These are phyloP conservation scores for Bombycilla garrulus DNA, from an alignment of 2,113 vertebrate species.

Conservation along the genomic window DNA sequence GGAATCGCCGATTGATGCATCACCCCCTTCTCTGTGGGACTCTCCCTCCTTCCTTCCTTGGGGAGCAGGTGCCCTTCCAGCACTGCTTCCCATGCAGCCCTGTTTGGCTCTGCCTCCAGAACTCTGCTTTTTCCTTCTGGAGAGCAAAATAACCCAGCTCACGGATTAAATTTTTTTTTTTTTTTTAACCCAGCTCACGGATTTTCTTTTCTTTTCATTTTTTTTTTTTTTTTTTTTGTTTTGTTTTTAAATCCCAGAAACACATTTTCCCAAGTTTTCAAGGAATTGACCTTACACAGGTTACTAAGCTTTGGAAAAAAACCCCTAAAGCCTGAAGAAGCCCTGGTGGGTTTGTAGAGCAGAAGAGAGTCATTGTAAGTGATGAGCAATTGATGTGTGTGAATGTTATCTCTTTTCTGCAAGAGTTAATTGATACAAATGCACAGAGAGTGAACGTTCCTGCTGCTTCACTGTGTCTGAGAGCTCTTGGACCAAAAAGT, in stretches of 20 bases:
- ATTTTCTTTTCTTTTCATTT: neutral
- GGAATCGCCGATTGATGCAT: neutral
- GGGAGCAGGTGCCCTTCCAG: neutral
- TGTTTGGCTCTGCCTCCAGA: neutral
- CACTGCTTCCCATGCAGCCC: neutral
- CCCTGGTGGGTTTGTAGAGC: neutral
- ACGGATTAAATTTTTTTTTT: too few relatives aligned
- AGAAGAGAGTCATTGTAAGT: neutral
- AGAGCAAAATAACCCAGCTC: neutral
- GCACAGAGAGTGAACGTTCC: neutral
- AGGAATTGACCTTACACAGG: neutral
- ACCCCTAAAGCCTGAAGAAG: neutral
- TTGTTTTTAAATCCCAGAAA: neutral
- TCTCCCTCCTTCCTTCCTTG: neutral
- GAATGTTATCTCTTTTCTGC: neutral
- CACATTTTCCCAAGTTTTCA: neutral
- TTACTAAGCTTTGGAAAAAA: neutral
- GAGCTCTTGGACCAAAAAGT: neutral
- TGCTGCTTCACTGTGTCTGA: neutral
- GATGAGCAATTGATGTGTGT: neutral
- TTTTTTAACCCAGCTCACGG: neutral
- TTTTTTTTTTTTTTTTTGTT: neutral
- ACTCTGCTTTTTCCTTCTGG: neutral
- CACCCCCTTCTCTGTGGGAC: neutral
- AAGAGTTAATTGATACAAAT: conserved; percentile 49